phyloP scores from a whole-genome alignment of 2,797 vertebrate genomes.

The Chromobotia macracanthus region DNA sequence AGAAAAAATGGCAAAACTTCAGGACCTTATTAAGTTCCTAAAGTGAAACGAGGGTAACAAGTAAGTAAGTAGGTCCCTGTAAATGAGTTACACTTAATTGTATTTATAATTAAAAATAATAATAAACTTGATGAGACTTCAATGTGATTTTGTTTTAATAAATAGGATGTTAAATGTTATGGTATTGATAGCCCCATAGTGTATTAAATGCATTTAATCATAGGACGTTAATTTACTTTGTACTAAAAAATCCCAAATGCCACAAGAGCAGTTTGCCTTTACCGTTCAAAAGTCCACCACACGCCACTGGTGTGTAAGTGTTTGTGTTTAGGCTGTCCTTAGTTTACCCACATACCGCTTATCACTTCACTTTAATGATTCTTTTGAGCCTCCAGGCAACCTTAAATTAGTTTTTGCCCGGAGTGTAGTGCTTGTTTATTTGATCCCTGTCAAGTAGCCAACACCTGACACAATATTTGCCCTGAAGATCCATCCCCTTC shows the following conservation, averaged over 20 bases:
- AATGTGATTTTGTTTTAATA: too few relatives aligned
- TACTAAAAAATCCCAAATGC: too few relatives aligned
- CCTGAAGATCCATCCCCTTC: slow-evolving; percentile 11
- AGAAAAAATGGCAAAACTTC: too few relatives aligned
- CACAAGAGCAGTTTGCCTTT: too few relatives aligned
- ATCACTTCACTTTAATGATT: slow-evolving; percentile 26
- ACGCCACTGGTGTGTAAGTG: slow-evolving; percentile 3
- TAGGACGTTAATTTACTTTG: background rate
- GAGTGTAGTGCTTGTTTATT: slow-evolving; percentile 49
- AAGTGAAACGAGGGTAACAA: too few relatives aligned
- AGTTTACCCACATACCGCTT: slow-evolving; percentile 26
- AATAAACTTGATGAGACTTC: too few relatives aligned
- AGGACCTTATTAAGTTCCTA: too few relatives aligned
- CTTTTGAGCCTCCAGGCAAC: slow-evolving; percentile 38
- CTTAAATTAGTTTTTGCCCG: slow-evolving; percentile 65
- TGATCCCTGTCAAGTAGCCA: slow-evolving; percentile 57
- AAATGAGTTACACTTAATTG: too few relatives aligned
- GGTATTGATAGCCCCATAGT: too few relatives aligned
- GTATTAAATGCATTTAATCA: background rate
- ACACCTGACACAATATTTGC: slow-evolving; percentile 17
- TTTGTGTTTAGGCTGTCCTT: background rate
- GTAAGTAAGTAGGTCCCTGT: too few relatives aligned
- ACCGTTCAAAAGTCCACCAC: background rate
- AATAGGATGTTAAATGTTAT: too few relatives aligned
- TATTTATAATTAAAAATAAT: too few relatives aligned